A percentile compares a stretch with the other conserved stretches of the same genome.
phyloP scores from a whole-genome alignment of 2,797 vertebrate genomes.

The Pseudopleuronectes americanus region DNA sequence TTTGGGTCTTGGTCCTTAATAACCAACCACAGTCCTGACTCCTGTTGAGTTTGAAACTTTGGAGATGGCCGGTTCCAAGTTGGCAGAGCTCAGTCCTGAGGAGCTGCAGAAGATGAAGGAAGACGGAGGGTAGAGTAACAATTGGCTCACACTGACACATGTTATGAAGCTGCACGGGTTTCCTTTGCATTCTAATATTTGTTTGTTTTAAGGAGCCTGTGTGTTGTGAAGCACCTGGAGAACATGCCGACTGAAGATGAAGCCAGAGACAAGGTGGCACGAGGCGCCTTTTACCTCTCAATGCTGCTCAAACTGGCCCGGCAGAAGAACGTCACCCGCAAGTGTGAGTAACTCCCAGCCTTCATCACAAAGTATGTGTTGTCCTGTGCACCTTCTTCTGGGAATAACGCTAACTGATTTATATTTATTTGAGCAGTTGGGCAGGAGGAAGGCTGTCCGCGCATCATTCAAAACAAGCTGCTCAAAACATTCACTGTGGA shows the following conservation, averaged over 20 bases:
- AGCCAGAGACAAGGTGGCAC: constrained; percentile 79
- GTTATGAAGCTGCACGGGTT: background rate
- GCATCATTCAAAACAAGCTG: constrained; percentile 86
- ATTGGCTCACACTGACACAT: background rate
- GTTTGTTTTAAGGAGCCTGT: constrained; percentile 71
- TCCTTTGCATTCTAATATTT: background rate
- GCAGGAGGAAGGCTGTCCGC: constrained; percentile 87
- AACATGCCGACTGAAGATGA: constrained; percentile 76
- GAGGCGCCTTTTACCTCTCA: constrained; percentile 90
- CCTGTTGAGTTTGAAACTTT: constrained; percentile 86
- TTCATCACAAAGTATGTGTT: background rate
- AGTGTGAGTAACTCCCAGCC: constrained; percentile 83
- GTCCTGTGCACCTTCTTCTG: background rate
- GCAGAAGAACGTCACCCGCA: constrained; percentile 82
- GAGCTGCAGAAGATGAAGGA: constrained; percentile 86
- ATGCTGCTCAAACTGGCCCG: constrained; percentile 85
- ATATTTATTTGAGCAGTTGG: constrained; percentile 78
- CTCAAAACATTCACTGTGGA: constrained; percentile 88
- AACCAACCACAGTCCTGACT: constrained; percentile 84
- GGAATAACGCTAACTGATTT: background rate
- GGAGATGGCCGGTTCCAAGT: constrained; percentile 79
- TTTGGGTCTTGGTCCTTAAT: constrained; percentile 47
- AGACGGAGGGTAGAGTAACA: constrained; percentile 80
- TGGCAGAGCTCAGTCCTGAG: constrained; percentile 82
- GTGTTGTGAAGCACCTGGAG: constrained; percentile 86